phyloP scores from a whole-genome alignment of 64 coral and sea anemone genomes.

The Stichodactyla mertensii region DNA sequence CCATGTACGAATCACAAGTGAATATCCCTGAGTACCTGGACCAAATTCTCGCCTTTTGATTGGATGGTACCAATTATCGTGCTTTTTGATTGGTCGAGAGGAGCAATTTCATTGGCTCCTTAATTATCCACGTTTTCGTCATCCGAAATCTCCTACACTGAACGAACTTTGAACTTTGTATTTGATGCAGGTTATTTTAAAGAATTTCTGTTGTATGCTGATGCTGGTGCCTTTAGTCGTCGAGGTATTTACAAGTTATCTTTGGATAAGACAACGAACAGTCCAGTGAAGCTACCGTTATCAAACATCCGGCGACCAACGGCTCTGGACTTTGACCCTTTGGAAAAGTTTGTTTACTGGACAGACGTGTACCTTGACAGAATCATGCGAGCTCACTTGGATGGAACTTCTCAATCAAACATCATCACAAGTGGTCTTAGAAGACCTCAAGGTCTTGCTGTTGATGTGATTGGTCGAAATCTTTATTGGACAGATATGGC shows the following conservation, averaged over 20 bases:
- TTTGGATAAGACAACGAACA: background rate
- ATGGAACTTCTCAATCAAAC: constrained; percentile 9
- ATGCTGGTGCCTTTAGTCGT: background rate
- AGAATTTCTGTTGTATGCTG: background rate
- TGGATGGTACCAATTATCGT: too few species aligned
- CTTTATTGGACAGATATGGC: constrained; percentile 89
- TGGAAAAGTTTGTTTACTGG: constrained; percentile 43
- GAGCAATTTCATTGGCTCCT: too few species aligned
- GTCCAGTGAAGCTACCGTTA: constrained; percentile 3
- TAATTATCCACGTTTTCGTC: too few species aligned
- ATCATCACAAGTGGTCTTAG: background rate
- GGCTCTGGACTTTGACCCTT: constrained; percentile 44
- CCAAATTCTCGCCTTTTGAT: too few species aligned
- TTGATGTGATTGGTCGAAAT: constrained; percentile 89
- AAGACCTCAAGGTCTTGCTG: constrained; percentile 57
- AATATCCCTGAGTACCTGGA: too few species aligned
- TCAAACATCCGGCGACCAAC: constrained; percentile 3
- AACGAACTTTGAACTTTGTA: background rate
- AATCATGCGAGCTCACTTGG: constrained; percentile 34
- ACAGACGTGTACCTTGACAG: constrained; percentile 11
- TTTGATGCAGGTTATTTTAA: background rate
- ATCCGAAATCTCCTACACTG: too few species aligned
- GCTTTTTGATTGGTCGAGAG: too few species aligned
- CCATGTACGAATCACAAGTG: too few species aligned
- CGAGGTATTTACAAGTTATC: background rate